Percentiles rank a stretch among this genome's conserved stretches.
Conservation (phyloP, 2,113 vertebrate genomes). For the Sapayoa aenigma region DNA sequence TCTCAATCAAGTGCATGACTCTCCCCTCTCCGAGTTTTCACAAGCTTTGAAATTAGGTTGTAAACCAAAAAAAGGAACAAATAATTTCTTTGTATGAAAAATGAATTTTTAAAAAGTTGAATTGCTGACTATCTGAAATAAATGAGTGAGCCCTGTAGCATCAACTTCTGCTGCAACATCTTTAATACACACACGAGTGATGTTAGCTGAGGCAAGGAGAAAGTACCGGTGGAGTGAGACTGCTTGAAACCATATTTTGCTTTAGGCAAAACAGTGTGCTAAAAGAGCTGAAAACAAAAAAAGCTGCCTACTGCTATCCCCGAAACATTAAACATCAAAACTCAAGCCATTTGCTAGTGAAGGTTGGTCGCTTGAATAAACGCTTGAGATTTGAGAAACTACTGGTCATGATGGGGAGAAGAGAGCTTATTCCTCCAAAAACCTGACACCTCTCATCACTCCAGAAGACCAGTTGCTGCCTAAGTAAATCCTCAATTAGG, state of each 20-base stretch:
- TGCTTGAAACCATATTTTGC: conserved; percentile 67
- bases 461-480: neutral
- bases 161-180: conserved; percentile 41
- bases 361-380: conserved; percentile 55
- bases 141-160: conserved; percentile 54
- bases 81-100: conserved; percentile 28
- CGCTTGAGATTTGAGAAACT: conserved; percentile 30
- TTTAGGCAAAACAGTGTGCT: conserved; percentile 67
- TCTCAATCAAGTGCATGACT: conserved; percentile 22
- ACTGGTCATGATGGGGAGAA: conserved; percentile 23
- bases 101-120: neutral
- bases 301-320: conserved; percentile 52
- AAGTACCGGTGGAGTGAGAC: conserved; percentile 21
- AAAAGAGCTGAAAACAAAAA: conserved; percentile 65
- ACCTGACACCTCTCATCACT: neutral
- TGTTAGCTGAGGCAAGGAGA: conserved; percentile 61
- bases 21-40: neutral
- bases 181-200: conserved; percentile 33
- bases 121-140: conserved; percentile 51
- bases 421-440: conserved; percentile 24
- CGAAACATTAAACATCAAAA: conserved; percentile 69
- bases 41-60: conserved; percentile 25
- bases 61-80: conserved; percentile 31
- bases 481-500: conserved; percentile 15
- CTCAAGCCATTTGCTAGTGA: conserved; percentile 36